Evolutionary conservation across 1,140 invertebrate species (phyloP), one percentile per base, ranked within the genome.

Genomic region (Halyomorpha halys): DNA sequence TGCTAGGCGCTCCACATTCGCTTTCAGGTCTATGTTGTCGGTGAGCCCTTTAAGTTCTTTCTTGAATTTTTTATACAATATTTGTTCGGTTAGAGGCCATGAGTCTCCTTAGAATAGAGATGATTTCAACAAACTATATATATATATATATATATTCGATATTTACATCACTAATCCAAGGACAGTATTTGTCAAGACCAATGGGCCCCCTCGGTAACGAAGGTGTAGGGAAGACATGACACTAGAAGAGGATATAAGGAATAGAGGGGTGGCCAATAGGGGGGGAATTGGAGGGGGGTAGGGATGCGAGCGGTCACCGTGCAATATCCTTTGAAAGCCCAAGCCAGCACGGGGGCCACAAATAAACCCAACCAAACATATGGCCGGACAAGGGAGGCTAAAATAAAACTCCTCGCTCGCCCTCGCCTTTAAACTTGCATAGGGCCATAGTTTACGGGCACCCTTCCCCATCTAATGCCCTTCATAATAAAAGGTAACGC

Each of bases 211-310:
- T 39, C 11, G 49, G 53, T 23, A 54, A 49, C 53, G 62, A 63
- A 49, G 53, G 62, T 25, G 62, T 53, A 21, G 53, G 62, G 53
- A 44, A 63, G 62, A 63, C 19, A 63, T 44, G 53, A 49, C 51
- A 49, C 30, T 47, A 63, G 62, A 63, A 49, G 53, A 27, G 53
- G 62, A 63, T 47, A 63, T 47, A 49, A 49, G 53, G 27, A 63
- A 25, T 53, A 44, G 27, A 49, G 53, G 62, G 53, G 62, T 53
- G 62, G 53, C 47, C 30, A 44, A 63, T 49, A n/a, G 47, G 47
- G 47, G 47, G 47, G 2, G 15, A n/a, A n/a, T n/a, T n/a, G n/a
- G n/a, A n/a, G 45, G 45, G 45, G 45, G 3, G 3, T 3, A 16
- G 47, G n/a, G n/a, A 49, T 49, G n/a, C n/a, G 47, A 49, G 47